A percentile compares a stretch with the other conserved stretches of the same genome.
phyloP scores from a whole-genome alignment of 2,797 vertebrate genomes.

The Anomalospiza imberbis region DNA sequence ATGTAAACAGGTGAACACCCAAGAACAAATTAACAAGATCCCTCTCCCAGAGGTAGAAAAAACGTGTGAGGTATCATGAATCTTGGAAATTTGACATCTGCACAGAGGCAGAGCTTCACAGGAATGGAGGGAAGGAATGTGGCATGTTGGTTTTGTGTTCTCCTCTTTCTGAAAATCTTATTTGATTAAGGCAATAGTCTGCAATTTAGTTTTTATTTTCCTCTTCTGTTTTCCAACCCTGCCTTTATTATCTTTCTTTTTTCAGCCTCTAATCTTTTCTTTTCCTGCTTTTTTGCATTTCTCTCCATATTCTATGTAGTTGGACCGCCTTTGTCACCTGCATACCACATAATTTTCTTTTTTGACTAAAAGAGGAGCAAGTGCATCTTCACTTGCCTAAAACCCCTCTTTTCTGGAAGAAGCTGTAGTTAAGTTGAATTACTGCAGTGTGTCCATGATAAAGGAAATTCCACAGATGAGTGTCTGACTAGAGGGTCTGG shows the following conservation, averaged over 20 bases:
- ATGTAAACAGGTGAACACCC: neutral
- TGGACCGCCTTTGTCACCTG: neutral
- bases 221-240: neutral
- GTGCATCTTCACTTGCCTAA: neutral
- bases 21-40: rapidly evolving
- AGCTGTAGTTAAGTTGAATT: neutral
- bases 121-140: neutral
- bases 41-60: neutral
- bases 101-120: neutral
- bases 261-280: neutral
- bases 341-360: neutral
- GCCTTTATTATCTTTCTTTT: neutral
- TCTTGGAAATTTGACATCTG: neutral
- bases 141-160: neutral
- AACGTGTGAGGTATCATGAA: rapidly evolving
- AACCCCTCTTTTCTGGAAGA: neutral
- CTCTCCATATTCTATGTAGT: neutral
- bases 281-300: neutral
- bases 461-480: neutral
- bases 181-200: neutral
- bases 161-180: neutral
- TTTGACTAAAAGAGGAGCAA: neutral
- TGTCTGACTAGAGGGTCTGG: neutral
- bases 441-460: no score
- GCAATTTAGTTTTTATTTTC: neutral